These are phyloP conservation scores for Nomada hirtipes DNA, from an alignment of 2,888 invertebrate genomes.

Conservation along the genomic window DNA sequence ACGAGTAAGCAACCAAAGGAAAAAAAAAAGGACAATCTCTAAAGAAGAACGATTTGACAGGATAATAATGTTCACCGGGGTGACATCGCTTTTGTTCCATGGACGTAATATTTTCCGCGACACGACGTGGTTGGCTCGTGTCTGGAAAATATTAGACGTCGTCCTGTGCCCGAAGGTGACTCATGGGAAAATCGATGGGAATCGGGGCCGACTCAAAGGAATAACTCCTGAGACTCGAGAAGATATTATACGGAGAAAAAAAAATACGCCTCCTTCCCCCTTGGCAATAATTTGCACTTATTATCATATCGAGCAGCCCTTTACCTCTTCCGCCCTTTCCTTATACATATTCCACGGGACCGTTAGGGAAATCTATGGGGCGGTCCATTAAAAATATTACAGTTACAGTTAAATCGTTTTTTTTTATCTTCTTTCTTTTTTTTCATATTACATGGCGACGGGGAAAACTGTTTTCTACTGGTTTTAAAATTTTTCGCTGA, in stretches of 20 bases:
- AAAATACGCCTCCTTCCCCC: not conserved
- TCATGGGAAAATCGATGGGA: constrained; percentile 47
- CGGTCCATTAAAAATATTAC: no score
- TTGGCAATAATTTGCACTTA: constrained; percentile 45
- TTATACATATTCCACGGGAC: constrained; percentile 5
- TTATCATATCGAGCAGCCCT: constrained; percentile 47
- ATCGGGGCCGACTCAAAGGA: constrained; percentile 21
- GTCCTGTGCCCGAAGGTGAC: not conserved
- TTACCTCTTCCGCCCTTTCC: not conserved
- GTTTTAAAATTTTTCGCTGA: not conserved
- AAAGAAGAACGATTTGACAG: constrained; percentile 4
- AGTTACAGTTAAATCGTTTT: not conserved
- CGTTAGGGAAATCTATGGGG: not conserved
- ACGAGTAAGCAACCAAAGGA: not conserved
- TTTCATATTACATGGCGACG: not conserved
- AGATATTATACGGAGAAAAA: constrained; percentile 5
- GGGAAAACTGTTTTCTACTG: not conserved
- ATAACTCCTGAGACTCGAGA: constrained; percentile 28
- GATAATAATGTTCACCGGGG: not conserved
- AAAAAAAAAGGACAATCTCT: no score
- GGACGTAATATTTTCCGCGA: constrained; percentile 8
- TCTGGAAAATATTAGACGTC: constrained; percentile 32
- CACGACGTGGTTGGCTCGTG: not conserved
- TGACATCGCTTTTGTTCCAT: not conserved
- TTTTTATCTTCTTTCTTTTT: not conserved